Conservation (phyloP, 2,797 vertebrate genomes). For the Limosa lapponica region DNA sequence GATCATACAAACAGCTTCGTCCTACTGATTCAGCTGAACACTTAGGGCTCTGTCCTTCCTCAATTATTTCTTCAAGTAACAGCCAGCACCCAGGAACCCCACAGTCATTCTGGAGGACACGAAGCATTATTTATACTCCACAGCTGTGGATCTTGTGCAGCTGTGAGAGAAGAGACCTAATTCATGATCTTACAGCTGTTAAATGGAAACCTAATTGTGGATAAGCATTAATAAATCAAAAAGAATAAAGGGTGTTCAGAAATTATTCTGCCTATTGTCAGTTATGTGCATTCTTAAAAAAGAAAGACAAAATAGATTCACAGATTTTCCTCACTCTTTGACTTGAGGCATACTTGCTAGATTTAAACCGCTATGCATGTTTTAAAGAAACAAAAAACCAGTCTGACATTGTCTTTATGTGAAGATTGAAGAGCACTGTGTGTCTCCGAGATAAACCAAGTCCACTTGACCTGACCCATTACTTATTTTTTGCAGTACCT, state of each 20-base stretch:
- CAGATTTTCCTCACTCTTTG: background rate
- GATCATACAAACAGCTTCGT: background rate
- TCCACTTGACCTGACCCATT: background rate
- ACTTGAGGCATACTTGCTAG: background rate
- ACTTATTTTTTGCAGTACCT: background rate
- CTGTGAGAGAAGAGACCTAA: slow-evolving; percentile 24
- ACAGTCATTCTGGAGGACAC: background rate
- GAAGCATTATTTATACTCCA: slow-evolving; percentile 8
- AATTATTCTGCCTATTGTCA: background rate
- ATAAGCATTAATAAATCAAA: background rate
- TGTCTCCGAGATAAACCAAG: background rate
- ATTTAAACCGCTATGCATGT: background rate
- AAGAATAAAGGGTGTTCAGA: background rate
- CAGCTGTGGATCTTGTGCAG: slow-evolving; percentile 43
- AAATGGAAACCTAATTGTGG: background rate
- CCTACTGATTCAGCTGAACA: background rate
- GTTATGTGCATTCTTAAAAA: background rate
- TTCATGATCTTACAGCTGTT: slow-evolving; percentile 44
- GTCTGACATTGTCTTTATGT: background rate
- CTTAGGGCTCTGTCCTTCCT: background rate
- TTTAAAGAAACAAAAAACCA: background rate
- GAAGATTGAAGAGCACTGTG: background rate
- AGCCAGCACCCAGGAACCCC: background rate
- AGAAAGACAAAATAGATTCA: background rate
- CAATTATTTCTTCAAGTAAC: background rate